Evolutionary conservation across 2,797 vertebrate species (phyloP).

Genomic region (Rousettus madagascariensis): DNA sequence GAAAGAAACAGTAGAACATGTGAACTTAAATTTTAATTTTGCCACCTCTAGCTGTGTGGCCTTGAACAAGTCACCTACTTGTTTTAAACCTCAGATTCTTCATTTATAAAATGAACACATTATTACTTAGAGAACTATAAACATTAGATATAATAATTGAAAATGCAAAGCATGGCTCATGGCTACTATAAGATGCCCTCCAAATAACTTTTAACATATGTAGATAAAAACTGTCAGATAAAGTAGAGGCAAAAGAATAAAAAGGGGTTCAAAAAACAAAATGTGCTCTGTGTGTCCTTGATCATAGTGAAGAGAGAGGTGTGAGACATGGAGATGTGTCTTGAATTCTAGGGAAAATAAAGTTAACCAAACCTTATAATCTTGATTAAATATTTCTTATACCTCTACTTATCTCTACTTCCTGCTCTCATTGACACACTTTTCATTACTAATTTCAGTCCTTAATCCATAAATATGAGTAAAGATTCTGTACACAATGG

Average conservation of each 20-base stretch:
- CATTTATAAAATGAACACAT: slow-evolving; percentile 3
- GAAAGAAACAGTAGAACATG: neutral
- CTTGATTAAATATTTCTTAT: neutral
- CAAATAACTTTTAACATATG: neutral
- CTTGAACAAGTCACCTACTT: neutral
- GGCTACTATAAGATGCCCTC: neutral
- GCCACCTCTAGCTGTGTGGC: neutral
- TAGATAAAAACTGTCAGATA: neutral
- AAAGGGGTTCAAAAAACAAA: neutral
- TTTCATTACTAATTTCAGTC: neutral
- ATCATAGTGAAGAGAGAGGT: neutral
- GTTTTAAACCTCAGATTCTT: neutral
- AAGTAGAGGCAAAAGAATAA: neutral
- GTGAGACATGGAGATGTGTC: neutral
- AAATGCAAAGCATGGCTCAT: neutral
- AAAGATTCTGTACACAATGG: neutral
- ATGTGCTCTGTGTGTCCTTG: neutral
- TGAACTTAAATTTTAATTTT: neutral
- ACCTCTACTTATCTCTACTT: neutral
- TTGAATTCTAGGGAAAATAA: neutral
- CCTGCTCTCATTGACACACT: neutral
- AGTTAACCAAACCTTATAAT: neutral
- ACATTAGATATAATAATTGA: neutral
- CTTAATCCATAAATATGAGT: neutral
- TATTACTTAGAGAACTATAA: neutral